These are phyloP conservation scores for Ctenopoma kingsleyae DNA, from an alignment of 2,797 vertebrate genomes.

Conservation along the genomic window DNA sequence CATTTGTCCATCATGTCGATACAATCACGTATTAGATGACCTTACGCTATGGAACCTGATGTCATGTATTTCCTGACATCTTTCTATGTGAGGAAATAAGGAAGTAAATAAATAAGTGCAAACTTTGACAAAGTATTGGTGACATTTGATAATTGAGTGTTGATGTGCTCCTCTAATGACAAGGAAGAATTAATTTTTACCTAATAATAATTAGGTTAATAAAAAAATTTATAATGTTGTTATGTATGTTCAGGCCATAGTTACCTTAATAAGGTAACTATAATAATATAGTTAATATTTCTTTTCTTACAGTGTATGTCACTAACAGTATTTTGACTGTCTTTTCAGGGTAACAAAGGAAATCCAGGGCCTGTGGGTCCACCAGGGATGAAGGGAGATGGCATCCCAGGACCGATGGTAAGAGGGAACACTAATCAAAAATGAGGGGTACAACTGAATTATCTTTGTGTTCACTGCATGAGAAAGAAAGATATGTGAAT, in stretches of 20 bases:
- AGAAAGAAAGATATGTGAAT: background rate
- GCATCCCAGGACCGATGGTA: slow-evolving; percentile 86
- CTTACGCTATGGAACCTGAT: background rate
- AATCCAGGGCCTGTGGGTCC: slow-evolving; percentile 80
- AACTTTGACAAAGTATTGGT: too few species aligned
- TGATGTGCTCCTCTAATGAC: too few species aligned
- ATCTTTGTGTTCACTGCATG: background rate
- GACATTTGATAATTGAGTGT: too few species aligned
- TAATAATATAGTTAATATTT: background rate
- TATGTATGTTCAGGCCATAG: background rate
- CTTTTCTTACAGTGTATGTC: background rate
- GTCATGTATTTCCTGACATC: too few species aligned
- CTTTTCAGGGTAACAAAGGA: slow-evolving; percentile 84
- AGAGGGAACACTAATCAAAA: slow-evolving; percentile 34
- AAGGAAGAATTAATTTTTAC: too few species aligned
- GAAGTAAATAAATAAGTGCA: too few species aligned
- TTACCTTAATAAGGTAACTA: background rate
- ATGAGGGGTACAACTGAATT: background rate
- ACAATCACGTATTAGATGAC: background rate
- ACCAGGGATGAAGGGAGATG: slow-evolving; percentile 85
- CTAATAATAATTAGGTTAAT: too few species aligned
- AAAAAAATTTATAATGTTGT: too few species aligned
- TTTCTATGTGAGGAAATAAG: too few species aligned
- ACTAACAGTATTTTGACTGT: background rate
- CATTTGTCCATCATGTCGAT: too few species aligned